Evolutionary conservation across 1,140 invertebrate genomes (phyloP).

Genomic region (Calliphora vicina): DNA sequence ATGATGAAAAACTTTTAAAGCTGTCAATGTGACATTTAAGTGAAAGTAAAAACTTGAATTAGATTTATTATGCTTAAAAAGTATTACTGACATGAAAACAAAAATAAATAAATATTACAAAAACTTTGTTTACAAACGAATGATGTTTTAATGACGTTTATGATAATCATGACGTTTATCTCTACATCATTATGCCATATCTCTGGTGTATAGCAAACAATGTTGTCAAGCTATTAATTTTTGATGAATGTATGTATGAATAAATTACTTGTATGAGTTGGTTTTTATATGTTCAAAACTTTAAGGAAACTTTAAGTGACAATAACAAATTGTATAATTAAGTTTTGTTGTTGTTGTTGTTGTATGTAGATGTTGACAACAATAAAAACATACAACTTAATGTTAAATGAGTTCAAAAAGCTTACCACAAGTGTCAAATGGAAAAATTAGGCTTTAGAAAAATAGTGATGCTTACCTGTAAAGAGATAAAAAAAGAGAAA

Average conservation of each 20-base stretch:
- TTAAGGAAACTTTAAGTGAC: background rate
- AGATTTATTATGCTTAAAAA: constrained; percentile 23
- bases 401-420: constrained; percentile 11
- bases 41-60: constrained; percentile 33
- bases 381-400: background rate
- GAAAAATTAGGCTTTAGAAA: background rate
- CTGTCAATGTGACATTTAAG: constrained; percentile 29
- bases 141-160: background rate
- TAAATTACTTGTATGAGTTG: background rate
- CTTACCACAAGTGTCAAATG: constrained; percentile 21
- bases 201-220: background rate
- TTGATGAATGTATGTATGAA: background rate
- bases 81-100: background rate
- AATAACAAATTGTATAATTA: background rate
- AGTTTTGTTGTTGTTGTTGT: background rate
- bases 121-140: background rate
- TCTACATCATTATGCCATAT: background rate
- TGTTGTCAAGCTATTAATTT: background rate
- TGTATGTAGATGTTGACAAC: too few species aligned
- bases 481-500: constrained; percentile 13
- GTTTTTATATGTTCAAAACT: background rate
- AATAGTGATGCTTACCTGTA: background rate
- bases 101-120: background rate
- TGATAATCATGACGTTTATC: background rate
- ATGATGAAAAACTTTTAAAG: constrained; percentile 33